phyloP scores from a whole-genome alignment of 1,140 invertebrate species.

The Akabosia matsudoensis region DNA sequence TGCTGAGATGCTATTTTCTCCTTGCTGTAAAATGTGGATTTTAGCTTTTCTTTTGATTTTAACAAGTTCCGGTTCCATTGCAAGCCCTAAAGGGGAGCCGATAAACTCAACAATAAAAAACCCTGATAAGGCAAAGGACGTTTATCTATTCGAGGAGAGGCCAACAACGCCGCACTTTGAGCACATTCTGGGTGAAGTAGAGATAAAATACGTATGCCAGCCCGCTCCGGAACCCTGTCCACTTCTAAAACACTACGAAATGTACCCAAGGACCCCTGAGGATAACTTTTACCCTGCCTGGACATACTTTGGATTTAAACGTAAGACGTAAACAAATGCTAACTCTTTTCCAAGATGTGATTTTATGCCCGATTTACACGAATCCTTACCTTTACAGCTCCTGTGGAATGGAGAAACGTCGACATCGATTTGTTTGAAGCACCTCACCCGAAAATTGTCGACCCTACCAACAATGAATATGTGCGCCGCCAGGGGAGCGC shows the following conservation, averaged over 20 bases:
- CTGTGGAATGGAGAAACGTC: neutral
- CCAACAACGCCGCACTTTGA: no score
- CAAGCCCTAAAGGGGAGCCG: no score
- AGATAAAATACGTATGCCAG: neutral
- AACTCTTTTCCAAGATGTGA: no score
- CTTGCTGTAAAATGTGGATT: no score
- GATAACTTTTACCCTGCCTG: conserved; percentile 2
- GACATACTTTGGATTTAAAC: neutral
- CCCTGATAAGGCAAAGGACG: no score
- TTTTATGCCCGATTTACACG: no score
- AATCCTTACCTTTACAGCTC: neutral
- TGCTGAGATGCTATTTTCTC: no score
- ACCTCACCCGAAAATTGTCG: neutral
- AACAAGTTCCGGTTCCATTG: no score
- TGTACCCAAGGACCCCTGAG: neutral
- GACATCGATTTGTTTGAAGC: neutral
- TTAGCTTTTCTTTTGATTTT: no score
- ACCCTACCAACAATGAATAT: neutral
- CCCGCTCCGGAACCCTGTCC: neutral
- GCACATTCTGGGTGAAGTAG: no score
- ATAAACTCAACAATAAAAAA: no score
- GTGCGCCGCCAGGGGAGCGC: neutral
- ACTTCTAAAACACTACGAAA: neutral
- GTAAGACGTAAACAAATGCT: neutral
- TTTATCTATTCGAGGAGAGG: no score